Evolutionary conservation across 1,140 invertebrate genomes (phyloP), one percentile per base, ranked within the genome.

Genomic region (Drosophila ohnishii): DNA sequence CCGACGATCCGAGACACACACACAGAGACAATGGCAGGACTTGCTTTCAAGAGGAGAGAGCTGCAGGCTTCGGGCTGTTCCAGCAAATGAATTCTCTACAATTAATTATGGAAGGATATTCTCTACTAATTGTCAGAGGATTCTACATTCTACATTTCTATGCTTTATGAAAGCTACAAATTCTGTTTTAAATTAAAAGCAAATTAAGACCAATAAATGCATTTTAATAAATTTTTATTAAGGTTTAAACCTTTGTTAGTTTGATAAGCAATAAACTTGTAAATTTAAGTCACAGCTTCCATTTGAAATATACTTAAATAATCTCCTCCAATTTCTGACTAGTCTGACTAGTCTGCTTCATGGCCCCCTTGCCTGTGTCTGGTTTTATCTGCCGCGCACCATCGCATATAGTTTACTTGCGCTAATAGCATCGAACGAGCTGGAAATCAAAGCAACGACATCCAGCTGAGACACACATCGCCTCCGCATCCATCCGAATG

Each of bases 341-440:
- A n/a, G n/a, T 5, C 13, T 42, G 34, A 28, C 5, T 28, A 5
- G 14, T n/a, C 28, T 34, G 62, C 13, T 48, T 28, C 6, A 32
- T 34, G 3, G 28, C 19, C 19, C 19, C 19, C 42, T 5, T 37
- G 13, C 16, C 32, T 32, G 39, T 25, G 40, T 16, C 39, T 32
- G 32, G 25, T 10, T 19, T 32, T 57, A 48, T 64, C 45, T 32
- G 37, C 13, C 71, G 16, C 32, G 28, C 51, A 48, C 70, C 51
- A 39, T 57, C 58, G 45, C 39, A 45, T 45, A 63, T 88, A 76
- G 80, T 88, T 87, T 77, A 77, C 83, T 87, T 70, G 84, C 57
- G 60, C 74, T 87, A 87, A 88, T 87, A 67, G 76, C 76, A 84
- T 83, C 80, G 76, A 78, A 67, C 69, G 64, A 80, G 53, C 69